Conservation (phyloP, 23 tunicate species). For the Trididemnum miniatum region DNA sequence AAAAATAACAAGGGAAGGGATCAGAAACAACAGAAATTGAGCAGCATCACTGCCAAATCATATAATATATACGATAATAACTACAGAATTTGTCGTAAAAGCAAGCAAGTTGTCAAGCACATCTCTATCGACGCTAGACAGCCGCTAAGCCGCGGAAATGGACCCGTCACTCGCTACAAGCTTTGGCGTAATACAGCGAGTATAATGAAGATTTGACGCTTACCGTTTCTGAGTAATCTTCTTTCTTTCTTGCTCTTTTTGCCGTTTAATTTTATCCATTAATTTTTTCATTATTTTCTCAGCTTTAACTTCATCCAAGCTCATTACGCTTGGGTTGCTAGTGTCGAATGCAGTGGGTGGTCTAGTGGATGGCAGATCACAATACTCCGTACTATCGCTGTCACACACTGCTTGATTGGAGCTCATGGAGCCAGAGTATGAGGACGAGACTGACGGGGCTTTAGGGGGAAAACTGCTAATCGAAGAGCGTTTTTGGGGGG, state of each 20-base stretch:
- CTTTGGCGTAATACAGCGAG: no score
- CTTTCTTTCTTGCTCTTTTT: slow-evolving; percentile 31
- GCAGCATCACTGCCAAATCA: no score
- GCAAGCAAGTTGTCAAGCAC: no score
- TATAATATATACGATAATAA: no score
- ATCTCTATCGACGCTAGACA: no score
- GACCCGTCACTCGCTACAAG: no score
- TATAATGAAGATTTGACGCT: no score
- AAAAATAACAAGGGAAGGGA: no score
- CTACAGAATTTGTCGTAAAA: no score
- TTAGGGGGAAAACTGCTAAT: background rate
- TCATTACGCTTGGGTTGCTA: background rate
- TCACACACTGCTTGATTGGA: slow-evolving; percentile 64
- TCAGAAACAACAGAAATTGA: no score
- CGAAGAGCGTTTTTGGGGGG: background rate
- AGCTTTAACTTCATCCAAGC: slow-evolving; percentile 55
- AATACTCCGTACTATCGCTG: slow-evolving; percentile 71
- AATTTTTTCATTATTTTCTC: slow-evolving; percentile 56
- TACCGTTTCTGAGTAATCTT: slow-evolving; percentile 22
- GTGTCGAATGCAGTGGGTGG: slow-evolving; percentile 26
- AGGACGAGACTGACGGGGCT: background rate
- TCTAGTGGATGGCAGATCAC: slow-evolving; percentile 57
- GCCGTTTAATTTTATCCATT: slow-evolving; percentile 44
- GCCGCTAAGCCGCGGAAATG: no score
- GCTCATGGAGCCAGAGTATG: background rate